These are phyloP conservation scores for Drosophila lacicola DNA, from an alignment of 2,888 invertebrate genomes.

Conservation along the genomic window DNA sequence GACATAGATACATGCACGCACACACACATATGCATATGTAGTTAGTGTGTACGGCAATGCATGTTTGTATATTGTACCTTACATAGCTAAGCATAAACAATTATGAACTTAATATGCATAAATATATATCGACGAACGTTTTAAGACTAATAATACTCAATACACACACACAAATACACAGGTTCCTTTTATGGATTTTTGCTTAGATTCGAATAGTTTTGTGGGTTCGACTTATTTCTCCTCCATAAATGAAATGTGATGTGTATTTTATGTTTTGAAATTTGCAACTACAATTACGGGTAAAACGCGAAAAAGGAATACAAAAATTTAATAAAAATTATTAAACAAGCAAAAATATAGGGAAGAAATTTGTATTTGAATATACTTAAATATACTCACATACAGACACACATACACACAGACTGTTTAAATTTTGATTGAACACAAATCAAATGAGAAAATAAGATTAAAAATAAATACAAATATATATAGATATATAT, in stretches of 20 bases:
- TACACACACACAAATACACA: neutral
- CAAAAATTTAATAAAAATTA: neutral
- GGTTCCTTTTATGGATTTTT: conserved; percentile 3
- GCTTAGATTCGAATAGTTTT: too few relatives aligned
- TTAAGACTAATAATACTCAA: conserved; percentile 43
- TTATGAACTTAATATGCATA: conserved; percentile 37
- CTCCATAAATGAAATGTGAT: conserved; percentile 64
- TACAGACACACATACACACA: conserved; percentile 34
- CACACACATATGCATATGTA: conserved; percentile 20
- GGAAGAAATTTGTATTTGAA: conserved; percentile 24
- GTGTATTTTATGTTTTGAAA: conserved; percentile 64
- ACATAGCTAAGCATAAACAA: conserved; percentile 22
- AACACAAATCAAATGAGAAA: conserved; percentile 3
- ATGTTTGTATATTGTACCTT: conserved; percentile 58
- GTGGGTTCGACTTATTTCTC: conserved; percentile 11
- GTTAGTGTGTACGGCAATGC: conserved; percentile 49
- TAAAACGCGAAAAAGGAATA: conserved; percentile 54
- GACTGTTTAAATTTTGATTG: conserved; percentile 51
- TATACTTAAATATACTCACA: conserved; percentile 28
- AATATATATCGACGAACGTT: conserved; percentile 41
- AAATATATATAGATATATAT: conserved; percentile 32
- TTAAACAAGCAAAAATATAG: conserved; percentile 10
- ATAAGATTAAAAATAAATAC: conserved; percentile 2
- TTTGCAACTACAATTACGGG: conserved; percentile 76
- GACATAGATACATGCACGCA: conserved; percentile 13